These are phyloP conservation scores for Pedionomus torquatus DNA, from an alignment of 2,113 vertebrate species.

Conservation along the genomic window DNA sequence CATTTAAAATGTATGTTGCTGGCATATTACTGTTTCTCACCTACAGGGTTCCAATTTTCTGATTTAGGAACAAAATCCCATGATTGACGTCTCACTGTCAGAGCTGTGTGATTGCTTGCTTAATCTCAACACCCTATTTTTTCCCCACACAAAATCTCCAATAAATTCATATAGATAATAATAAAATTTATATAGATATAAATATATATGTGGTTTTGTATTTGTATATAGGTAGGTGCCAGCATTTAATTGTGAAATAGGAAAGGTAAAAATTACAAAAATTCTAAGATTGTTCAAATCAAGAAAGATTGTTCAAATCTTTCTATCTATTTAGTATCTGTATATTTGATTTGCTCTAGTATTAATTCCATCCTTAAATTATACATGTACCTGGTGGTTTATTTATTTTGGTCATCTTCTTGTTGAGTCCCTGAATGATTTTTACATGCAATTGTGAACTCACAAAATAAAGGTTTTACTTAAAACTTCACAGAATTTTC, in stretches of 20 bases:
- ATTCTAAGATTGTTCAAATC: not conserved
- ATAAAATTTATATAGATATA: not conserved
- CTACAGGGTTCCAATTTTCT: not conserved
- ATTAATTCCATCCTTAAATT: not conserved
- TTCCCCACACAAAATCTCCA: accelerated
- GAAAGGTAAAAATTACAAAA: not conserved
- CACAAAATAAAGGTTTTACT: not conserved
- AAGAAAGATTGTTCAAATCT: not conserved
- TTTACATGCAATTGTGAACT: not conserved
- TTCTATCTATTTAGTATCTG: not conserved
- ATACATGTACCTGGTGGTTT: not conserved
- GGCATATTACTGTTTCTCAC: not conserved
- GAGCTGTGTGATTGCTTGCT: too few relatives aligned
- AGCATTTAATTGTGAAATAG: not conserved
- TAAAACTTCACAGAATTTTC: not conserved
- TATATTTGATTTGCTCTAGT: not conserved
- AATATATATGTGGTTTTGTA: not conserved
- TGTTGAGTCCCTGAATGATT: not conserved
- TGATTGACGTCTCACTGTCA: too few relatives aligned
- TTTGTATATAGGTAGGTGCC: not conserved
- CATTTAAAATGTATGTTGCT: not conserved
- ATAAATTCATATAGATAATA: not conserved
- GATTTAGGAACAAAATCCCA: not conserved
- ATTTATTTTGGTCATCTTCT: not conserved
- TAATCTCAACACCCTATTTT: not conserved